phyloP scores from a whole-genome alignment of 2,888 invertebrate species.

The Venusia cambrica region DNA sequence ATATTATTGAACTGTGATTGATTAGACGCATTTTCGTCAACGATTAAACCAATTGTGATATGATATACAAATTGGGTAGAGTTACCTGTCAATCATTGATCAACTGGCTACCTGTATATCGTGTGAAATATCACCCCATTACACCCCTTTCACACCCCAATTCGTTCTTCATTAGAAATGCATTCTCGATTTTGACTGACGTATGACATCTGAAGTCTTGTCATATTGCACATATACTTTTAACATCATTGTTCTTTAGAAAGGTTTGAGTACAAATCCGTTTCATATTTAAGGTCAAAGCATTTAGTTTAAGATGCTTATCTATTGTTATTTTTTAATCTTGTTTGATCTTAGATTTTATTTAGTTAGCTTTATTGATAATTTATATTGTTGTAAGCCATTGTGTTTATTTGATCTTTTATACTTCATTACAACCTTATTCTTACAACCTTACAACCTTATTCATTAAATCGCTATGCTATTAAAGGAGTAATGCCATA shows the following conservation, averaged over 20 bases:
- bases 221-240: slow-evolving; percentile 43
- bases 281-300: too few species aligned
- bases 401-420: slow-evolving; percentile 29
- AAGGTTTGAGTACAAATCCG: slow-evolving; percentile 48
- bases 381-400: slow-evolving; percentile 36
- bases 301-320: slow-evolving; percentile 44
- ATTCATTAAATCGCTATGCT: too few species aligned
- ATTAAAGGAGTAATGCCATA: too few species aligned
- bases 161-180: slow-evolving; percentile 50
- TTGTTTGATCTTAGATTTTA: slow-evolving; percentile 40
- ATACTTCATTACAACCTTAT: slow-evolving; percentile 5
- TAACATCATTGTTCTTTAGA: slow-evolving; percentile 42
- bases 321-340: slow-evolving; percentile 41
- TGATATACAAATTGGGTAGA: slow-evolving; percentile 12
- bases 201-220: slow-evolving; percentile 44
- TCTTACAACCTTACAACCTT: too few species aligned
- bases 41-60: slow-evolving; percentile 17
- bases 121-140: slow-evolving; percentile 37
- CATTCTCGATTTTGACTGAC: slow-evolving; percentile 54
- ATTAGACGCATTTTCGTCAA: too few species aligned
- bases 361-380: slow-evolving; percentile 45
- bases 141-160: slow-evolving; percentile 35
- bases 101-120: slow-evolving; percentile 17
- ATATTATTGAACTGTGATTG: too few species aligned
- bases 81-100: slow-evolving; percentile 23